Base-by-base conservation (phyloP, 2,797 vertebrate genomes). In the Mareca strepera region DNA sequence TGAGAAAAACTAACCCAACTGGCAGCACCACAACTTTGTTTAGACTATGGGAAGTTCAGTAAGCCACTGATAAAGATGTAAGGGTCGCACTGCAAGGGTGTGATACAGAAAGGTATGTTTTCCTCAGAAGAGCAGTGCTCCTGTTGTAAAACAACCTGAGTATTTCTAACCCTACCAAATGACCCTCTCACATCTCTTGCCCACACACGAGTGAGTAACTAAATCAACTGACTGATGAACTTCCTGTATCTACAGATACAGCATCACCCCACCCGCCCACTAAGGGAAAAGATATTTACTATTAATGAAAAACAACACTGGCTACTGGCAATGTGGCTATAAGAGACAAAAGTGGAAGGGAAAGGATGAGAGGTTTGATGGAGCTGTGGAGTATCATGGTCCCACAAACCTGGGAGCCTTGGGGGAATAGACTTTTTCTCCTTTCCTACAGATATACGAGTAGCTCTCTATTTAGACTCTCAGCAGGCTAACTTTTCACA, bases 341-440 rank as follows among this genome's bases (percentile, higher is more conserved):
- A 56, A 43, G 41, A 59, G 18, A 29, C 33, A 28, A 29, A 48
- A 58, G 43, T 44, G 55, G 41, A 46, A 46, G 43, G 12, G 33
- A 46, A 8, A 23, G 26, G 41, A 48, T 25, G 33, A 33, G 20
- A 29, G 72, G 20, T 43, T 29, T 75, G 16, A 28, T 31, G 43
- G 26, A 46, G 33, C 60, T 63, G 60, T 41, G 29, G n/a, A 59
- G 22, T 11, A 37, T 31, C 68, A 31, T 5, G 31, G 39, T n/a
- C 22, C 69, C 37, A 56, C 52, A 56, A 41, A 43, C 37, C 16
- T 20, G 9, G 29, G 29, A 73, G 16, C 17, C n/a, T 56, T 56
- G 10, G 7, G 7, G 7, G 3, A 11, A 44, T 1, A 3, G 33
- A 7, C 6, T 17, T 9, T 23, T 48, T 52, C 35, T 44, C 18